Base-by-base conservation (phyloP, 30 jellyfish, hydroid and myxozoan species). In the Catostylus mosaicus region DNA sequence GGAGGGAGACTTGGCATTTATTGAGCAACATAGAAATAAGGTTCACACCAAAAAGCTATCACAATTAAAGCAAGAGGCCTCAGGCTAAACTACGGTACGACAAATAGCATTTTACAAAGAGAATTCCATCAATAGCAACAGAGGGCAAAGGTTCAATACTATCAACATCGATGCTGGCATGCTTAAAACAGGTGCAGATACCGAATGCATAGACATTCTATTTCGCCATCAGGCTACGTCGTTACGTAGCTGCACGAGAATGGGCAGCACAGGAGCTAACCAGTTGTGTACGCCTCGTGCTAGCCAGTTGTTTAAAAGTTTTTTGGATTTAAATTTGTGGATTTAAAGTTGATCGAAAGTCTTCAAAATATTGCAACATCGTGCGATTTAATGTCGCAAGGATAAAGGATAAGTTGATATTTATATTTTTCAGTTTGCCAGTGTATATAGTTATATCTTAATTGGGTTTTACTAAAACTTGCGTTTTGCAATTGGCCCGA, bases 161-260 rank as follows among this genome's bases (percentile, higher is more conserved):
- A n/a, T n/a, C n/a, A n/a, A n/a, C n/a, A n/a, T n/a, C n/a, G n/a
- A n/a, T n/a, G n/a, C n/a, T n/a, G n/a, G n/a, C n/a, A n/a, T n/a
- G n/a, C n/a, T n/a, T n/a, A n/a, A n/a, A n/a, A n/a, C n/a, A n/a
- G n/a, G n/a, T n/a, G n/a, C n/a, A n/a, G n/a, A n/a, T n/a, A n/a
- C n/a, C n/a, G n/a, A n/a, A n/a, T n/a, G n/a, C n/a, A n/a, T n/a
- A n/a, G n/a, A n/a, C 63, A 48, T 3, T 48, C 63, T 48, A 48
- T 48, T 4, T 48, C 63, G 20, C 20, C 63, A 48, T 48, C 63
- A 48, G 63, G 27, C 63, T 48, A 48, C 23, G 63, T 48, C 63
- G 23, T 16, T 48, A 48, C 20, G 63, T 48, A 48, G 63, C 63
- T 48, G 63, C 20, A 48, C 63, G 63, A 48, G 63, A 48, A 16